Evolutionary conservation across 2,888 invertebrate genomes (phyloP).

Genomic region (Protula sp.): DNA sequence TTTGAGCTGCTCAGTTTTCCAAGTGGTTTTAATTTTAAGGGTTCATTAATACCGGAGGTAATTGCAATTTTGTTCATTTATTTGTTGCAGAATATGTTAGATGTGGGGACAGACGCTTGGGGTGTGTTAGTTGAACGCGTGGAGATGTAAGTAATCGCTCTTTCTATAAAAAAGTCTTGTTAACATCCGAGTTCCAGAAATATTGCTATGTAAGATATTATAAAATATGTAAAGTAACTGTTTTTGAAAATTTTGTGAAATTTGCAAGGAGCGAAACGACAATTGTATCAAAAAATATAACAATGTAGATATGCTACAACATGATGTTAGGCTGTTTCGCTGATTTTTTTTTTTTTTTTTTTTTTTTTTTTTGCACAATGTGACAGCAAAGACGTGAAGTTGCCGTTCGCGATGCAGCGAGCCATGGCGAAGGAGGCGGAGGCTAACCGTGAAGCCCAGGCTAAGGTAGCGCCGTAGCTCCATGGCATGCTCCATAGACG

Average conservation of each 20-base stretch:
- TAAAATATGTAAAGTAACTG: too few species aligned
- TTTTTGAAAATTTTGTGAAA: too few species aligned
- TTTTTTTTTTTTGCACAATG: neutral
- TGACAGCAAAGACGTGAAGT: constrained; percentile 30
- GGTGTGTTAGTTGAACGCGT: constrained; percentile 27
- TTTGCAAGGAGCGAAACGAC: too few species aligned
- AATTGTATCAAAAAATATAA: too few species aligned
- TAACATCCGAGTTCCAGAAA: neutral
- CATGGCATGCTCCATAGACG: neutral
- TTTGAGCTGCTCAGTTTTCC: too few species aligned
- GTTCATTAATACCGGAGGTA: too few species aligned
- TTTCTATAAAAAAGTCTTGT: neutral
- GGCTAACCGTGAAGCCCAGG: constrained; percentile 34
- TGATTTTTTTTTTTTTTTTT: too few species aligned
- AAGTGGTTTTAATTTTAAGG: too few species aligned
- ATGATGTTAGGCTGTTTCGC: too few species aligned
- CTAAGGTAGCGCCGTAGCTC: constrained; percentile 29
- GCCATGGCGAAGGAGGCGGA: constrained; percentile 43
- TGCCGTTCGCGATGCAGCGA: constrained; percentile 33
- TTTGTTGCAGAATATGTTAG: constrained; percentile 26
- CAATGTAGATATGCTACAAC: too few species aligned
- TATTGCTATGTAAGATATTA: too few species aligned
- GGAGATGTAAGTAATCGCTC: constrained; percentile 21
- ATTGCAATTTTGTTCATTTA: too few species aligned
- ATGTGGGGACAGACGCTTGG: constrained; percentile 32